Evolutionary conservation across 2,113 vertebrate species (phyloP), one percentile per base, ranked within the genome.

Genomic region (Syngnathoides biaculeatus): DNA sequence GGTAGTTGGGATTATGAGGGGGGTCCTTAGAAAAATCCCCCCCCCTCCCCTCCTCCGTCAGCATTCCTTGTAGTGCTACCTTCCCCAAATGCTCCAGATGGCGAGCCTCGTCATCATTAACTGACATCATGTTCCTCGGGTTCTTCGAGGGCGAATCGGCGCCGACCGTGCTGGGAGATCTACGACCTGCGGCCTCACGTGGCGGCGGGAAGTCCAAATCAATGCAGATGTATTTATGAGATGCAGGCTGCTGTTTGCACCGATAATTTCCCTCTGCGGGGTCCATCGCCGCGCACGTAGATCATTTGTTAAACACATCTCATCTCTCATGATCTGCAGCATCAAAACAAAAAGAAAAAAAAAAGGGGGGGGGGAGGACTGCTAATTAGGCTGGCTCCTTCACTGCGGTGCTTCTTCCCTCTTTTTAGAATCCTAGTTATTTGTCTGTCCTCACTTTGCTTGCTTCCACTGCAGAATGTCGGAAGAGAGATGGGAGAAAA

Each of bases 221-320:
- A 86, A 87, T 90, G 88, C 82, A 89, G 87, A 89, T 90, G 78
- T 82, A 81, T 87, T 87, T 78, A 89, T 84, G 85, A 90, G 88
- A 89, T 85, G 83, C 81, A 77, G 76, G 86, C 71, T 73, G 84
- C 77, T 85, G 84, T 88, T 88, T 88, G 86, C 80, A 65, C 77
- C 81, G 73, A 84, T 88, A 76, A 87, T 87, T 87, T 78, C 77
- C 72, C 84, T 76, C 84, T 71, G 68, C 19, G 69, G 85, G 84
- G 85, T 79, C 71, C 71, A 81, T 71, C 70, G 68, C 74, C 56
- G 73, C 3, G 80, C 72, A 67, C 72, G 84, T 89, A 85, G 75
- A 87, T 89, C 87, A 88, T 85, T 75, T 79, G 80, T 81, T 88
- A 86, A 88, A 88, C 78, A 84, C 72, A 68, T 80, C 78, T 75